phyloP scores from a whole-genome alignment of 2,113 vertebrate species.

The Ageneiosus marmoratus region DNA sequence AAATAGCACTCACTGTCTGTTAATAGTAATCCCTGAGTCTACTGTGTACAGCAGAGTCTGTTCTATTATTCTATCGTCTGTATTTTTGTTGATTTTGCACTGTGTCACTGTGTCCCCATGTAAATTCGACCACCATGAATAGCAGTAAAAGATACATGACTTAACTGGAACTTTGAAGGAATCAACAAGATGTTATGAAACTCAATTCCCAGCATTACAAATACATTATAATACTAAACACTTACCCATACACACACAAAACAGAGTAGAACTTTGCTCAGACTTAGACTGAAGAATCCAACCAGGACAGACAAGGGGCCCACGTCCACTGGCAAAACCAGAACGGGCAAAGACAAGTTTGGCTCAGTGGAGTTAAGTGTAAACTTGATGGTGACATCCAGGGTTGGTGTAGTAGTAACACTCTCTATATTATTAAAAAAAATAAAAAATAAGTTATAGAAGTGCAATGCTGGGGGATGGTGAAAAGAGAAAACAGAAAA shows the following conservation, averaged over 20 bases:
- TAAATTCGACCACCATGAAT: not conserved
- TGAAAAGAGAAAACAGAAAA: not conserved
- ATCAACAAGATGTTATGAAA: not conserved
- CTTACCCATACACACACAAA: slow-evolving; percentile 63
- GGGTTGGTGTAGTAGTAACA: not conserved
- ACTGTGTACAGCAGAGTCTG: not conserved
- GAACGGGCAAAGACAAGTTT: rapidly evolving
- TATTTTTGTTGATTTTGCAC: not conserved
- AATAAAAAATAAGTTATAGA: not conserved
- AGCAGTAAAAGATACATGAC: not conserved
- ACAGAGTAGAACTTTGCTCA: slow-evolving; percentile 64
- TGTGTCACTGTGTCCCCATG: not conserved
- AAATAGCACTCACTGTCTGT: no score
- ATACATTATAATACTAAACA: not conserved
- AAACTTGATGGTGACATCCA: not conserved
- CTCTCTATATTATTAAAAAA: not conserved
- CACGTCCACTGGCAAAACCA: slow-evolving; percentile 27
- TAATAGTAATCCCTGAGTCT: no score
- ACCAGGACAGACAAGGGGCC: slow-evolving; percentile 41
- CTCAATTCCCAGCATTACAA: not conserved
- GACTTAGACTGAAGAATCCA: slow-evolving; percentile 44
- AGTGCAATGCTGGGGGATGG: not conserved
- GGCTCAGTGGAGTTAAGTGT: not conserved
- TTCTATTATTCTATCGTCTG: not conserved
- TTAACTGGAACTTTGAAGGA: not conserved